A percentile compares a stretch with the other conserved stretches of the same genome.
Conservation (phyloP, 1,140 invertebrate species). For the Papilio dardanus region DNA sequence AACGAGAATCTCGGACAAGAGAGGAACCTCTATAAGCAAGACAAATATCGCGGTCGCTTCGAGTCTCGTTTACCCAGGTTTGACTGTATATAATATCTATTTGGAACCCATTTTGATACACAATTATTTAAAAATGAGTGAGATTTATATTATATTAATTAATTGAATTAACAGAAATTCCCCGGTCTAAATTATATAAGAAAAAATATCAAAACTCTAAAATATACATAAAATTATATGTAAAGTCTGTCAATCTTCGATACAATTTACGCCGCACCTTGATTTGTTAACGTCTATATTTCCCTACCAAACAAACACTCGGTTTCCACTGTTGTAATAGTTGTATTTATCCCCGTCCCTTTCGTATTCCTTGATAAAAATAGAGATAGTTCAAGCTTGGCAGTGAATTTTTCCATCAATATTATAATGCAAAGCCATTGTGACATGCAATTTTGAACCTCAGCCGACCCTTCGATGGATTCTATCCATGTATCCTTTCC, state of each 20-base stretch:
- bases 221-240: not conserved
- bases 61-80: too few relatives aligned
- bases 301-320: not conserved
- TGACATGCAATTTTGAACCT: slow-evolving; percentile 55
- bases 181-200: not conserved
- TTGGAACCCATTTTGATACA: too few relatives aligned
- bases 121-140: too few relatives aligned
- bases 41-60: too few relatives aligned
- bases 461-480: slow-evolving; percentile 45
- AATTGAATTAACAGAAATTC: too few relatives aligned
- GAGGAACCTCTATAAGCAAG: too few relatives aligned
- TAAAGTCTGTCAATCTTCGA: not conserved
- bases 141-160: too few relatives aligned
- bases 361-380: not conserved
- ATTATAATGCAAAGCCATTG: slow-evolving; percentile 37
- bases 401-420: not conserved
- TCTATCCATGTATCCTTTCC: slow-evolving; percentile 49
- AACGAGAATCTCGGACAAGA: too few relatives aligned
- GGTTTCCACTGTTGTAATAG: too few relatives aligned
- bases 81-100: too few relatives aligned
- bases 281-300: not conserved
- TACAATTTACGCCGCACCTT: slow-evolving; percentile 2
- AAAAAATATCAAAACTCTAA: not conserved
- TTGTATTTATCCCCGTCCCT: not conserved
- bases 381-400: not conserved